A percentile compares a stretch with the other conserved stretches of the same genome.
These are phyloP conservation scores for Periphyllus acericola DNA, from an alignment of 2,888 invertebrate species.

Conservation along the genomic window DNA sequence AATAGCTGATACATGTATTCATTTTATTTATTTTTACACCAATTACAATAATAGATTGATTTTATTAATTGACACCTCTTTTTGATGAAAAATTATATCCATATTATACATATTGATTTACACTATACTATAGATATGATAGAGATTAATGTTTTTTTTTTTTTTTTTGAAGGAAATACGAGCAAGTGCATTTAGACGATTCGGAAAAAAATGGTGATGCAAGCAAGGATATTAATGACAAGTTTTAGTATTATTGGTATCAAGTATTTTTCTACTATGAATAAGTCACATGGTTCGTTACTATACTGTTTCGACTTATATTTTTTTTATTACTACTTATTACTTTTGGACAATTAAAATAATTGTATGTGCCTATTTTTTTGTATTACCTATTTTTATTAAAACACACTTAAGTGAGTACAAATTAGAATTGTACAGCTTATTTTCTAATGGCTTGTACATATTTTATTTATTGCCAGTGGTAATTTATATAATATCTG, in stretches of 20 bases:
- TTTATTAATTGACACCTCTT: background rate
- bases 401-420: background rate
- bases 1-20: background rate
- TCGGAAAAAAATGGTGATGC: background rate
- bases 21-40: background rate
- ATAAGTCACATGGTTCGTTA: slow-evolving; percentile 29
- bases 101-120: background rate
- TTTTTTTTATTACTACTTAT: slow-evolving; percentile 1
- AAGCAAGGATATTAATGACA: slow-evolving; percentile 18
- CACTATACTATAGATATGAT: background rate
- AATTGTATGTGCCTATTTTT: slow-evolving; percentile 3
- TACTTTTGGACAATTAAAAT: slow-evolving; percentile 7
- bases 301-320: slow-evolving; percentile 15
- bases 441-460: background rate
- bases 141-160: slow-evolving; percentile 4
- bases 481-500: background rate
- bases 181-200: slow-evolving; percentile 21
- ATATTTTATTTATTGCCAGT: background rate
- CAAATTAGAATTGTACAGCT: background rate
- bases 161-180: slow-evolving; percentile 47
- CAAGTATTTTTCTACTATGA: slow-evolving; percentile 30
- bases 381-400: background rate
- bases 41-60: background rate
- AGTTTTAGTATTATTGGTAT: slow-evolving; percentile 14
- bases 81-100: background rate